Percentiles rank a stretch among this genome's conserved stretches.
These are phyloP conservation scores for Dicentrarchus labrax DNA, from an alignment of 2,113 vertebrate species.

Conservation along the genomic window DNA sequence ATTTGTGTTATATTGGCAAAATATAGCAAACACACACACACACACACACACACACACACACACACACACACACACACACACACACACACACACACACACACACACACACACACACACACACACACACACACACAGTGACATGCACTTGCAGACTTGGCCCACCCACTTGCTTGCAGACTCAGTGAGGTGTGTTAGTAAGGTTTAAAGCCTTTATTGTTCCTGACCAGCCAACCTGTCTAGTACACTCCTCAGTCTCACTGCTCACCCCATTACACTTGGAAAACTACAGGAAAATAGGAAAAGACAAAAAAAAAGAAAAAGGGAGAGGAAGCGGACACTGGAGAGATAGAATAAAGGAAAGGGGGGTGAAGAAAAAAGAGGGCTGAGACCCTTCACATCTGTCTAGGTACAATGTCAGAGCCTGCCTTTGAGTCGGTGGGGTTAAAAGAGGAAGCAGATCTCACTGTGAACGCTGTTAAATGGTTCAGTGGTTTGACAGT, in stretches of 20 bases:
- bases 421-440: slow-evolving; percentile 80
- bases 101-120: slow-evolving; percentile 9
- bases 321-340: slow-evolving; percentile 44
- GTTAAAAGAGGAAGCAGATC: slow-evolving; percentile 83
- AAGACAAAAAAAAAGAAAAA: slow-evolving; percentile 50
- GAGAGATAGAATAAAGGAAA: slow-evolving; percentile 33
- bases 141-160: slow-evolving; percentile 28
- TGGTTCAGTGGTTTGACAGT: slow-evolving; percentile 87
- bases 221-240: slow-evolving; percentile 78
- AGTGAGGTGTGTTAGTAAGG: slow-evolving; percentile 77
- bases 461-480: slow-evolving; percentile 85
- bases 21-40: not conserved
- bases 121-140: slow-evolving; percentile 25
- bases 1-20: not conserved
- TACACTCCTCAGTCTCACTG: slow-evolving; percentile 65
- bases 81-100: not conserved
- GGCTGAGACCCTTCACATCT: slow-evolving; percentile 75
- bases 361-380: slow-evolving; percentile 43
- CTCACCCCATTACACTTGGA: slow-evolving; percentile 78
- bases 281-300: slow-evolving; percentile 67
- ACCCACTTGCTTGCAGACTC: slow-evolving; percentile 62
- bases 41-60: slow-evolving; percentile 7
- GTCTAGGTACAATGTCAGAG: slow-evolving; percentile 80
- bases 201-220: slow-evolving; percentile 81
- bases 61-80: slow-evolving; percentile 19